A percentile compares a stretch with the other conserved stretches of the same genome.
Conservation (phyloP, 2,888 invertebrate genomes). For the Megastigmus dorsalis region DNA sequence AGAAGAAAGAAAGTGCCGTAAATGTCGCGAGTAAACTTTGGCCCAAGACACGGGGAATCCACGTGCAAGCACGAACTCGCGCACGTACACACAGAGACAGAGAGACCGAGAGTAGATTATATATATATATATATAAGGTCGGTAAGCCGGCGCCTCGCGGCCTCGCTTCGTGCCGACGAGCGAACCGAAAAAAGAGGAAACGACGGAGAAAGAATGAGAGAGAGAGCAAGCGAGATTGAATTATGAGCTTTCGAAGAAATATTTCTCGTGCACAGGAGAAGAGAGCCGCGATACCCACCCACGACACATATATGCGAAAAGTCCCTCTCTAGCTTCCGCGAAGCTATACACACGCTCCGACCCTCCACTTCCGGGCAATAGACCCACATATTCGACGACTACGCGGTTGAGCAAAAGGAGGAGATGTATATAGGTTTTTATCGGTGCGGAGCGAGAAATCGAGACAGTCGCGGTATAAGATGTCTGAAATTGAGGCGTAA, state of each 20-base stretch:
- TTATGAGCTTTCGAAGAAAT: slow-evolving; percentile 45
- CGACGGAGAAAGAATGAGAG: too few relatives aligned
- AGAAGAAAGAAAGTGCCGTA: background rate
- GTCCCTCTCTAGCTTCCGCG: background rate
- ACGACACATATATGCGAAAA: background rate
- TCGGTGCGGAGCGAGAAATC: background rate
- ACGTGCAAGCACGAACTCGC: background rate
- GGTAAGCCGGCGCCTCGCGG: background rate
- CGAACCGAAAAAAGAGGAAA: background rate
- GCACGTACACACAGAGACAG: too few relatives aligned
- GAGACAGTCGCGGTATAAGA: background rate
- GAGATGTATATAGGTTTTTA: background rate
- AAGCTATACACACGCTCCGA: background rate
- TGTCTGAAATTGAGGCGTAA: background rate
- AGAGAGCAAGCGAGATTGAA: slow-evolving; percentile 43
- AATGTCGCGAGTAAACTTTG: slow-evolving; percentile 9
- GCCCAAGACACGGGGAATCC: slow-evolving; percentile 1
- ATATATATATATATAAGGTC: too few relatives aligned
- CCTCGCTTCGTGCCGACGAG: background rate
- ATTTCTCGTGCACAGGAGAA: slow-evolving; percentile 15
- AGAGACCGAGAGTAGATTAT: background rate
- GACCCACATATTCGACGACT: background rate
- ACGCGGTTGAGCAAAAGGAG: background rate
- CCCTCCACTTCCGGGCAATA: background rate
- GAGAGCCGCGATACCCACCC: too few relatives aligned